Base-by-base conservation (phyloP, 2,797 vertebrate species). In the Stomatorhinus walkeri region DNA sequence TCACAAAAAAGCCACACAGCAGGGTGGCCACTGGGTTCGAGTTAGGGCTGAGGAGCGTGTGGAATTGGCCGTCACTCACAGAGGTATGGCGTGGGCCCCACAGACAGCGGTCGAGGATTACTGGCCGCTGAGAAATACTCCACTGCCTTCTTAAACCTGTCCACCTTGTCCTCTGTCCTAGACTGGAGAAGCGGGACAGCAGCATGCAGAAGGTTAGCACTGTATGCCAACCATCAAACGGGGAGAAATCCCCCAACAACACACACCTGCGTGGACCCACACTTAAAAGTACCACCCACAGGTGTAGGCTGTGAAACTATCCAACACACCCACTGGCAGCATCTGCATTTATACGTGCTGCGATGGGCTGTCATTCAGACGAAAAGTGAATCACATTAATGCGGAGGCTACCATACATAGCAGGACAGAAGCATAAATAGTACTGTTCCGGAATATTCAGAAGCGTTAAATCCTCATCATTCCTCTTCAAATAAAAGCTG, bases 111-210 rank as follows among this genome's bases (percentile, higher is more conserved):
- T 91, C 96, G 96, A 61, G 96, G 95, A 93, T 97, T 98, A 94
- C 96, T 97, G 93, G 97, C 97, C 90, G 96, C 96, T 64, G 97
- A 97, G 94, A 98, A 98, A 93, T 98, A 98, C 89, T 98, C 97
- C 94, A 98, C 97, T 89, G 97, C 97, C 94, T 97, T 98, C 93
- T 98, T 98, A 94, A 98, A 98, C 88, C 97, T 95, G 88, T 97
- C 96, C 88, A 98, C 96, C 93, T 98, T 98, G 94, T 98, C 97
- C 95, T 98, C 97, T 92, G 96, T 98, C 89, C 96, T 97, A 91
- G 97, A 98, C 97, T 98, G 91, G 88, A 88, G 91, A 64, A 92
- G 85, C 92, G 24, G 64, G 4, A 24, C 24, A 48, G 48, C 43
- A 36, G 46, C 46, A 76, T 61, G 22, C 24, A 19, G n/a, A 48